Conservation (phyloP, 2,797 vertebrate species). For the Ctenopoma kingsleyae region DNA sequence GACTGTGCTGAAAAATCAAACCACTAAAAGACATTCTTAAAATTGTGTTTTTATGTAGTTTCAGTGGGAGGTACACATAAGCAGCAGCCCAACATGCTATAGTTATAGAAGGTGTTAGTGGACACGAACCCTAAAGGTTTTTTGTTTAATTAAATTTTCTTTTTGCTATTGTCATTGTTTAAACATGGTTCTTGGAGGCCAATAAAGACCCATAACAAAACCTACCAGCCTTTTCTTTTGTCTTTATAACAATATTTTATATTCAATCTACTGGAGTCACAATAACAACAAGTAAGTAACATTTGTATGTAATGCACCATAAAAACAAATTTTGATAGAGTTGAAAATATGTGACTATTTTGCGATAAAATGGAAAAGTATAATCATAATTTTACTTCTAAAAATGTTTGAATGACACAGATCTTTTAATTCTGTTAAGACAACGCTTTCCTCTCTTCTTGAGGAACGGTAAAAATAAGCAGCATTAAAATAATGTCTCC, state of each 20-base stretch:
- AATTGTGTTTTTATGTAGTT: conserved; percentile 18
- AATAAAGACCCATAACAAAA: conserved; percentile 76
- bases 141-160: conserved; percentile 41
- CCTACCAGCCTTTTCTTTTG: conserved; percentile 38
- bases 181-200: conserved; percentile 65
- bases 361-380: too few species aligned
- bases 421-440: too few species aligned
- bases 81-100: conserved; percentile 23
- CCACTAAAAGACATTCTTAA: neutral
- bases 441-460: too few species aligned
- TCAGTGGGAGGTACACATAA: conserved; percentile 11
- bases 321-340: too few species aligned
- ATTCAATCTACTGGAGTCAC: neutral
- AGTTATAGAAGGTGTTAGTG: conserved; percentile 37
- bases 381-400: too few species aligned
- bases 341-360: too few species aligned
- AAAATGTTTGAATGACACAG: too few species aligned
- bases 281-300: neutral
- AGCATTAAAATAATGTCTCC: neutral
- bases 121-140: conserved; percentile 27
- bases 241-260: conserved; percentile 18
- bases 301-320: neutral
- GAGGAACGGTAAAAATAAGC: neutral
- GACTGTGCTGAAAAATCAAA: conserved; percentile 11
- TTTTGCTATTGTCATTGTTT: conserved; percentile 75